Base-by-base conservation (phyloP, 2,113 vertebrate species). In the Crotophaga sulcirostris region DNA sequence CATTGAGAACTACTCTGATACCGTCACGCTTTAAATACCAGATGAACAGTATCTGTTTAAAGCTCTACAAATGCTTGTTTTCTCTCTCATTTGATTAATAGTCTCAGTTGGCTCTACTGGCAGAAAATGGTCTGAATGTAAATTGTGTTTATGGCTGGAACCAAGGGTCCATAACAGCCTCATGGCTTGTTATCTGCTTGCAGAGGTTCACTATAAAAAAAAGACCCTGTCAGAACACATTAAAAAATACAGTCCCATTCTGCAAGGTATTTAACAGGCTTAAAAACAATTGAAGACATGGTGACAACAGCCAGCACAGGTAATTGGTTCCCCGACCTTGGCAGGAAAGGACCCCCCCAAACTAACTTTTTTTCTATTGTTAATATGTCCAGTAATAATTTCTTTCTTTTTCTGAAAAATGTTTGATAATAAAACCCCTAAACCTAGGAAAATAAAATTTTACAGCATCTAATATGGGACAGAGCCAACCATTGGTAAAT, bases 61-160 rank as follows among this genome's bases (percentile, higher is more conserved):
- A 95, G 86, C 93, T 59, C 76, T 77, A 38, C 73, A 92, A 89
- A 89, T 82, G 93, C 88, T 91, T 92, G 96, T 92, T 96, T 96
- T 92, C 92, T 64, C 94, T 84, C 85, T 90, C 64, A 38, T 93
- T 92, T 94, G 92, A 96, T 97, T 96, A 93, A 97, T 93, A 78
- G 85, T 84, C 90, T 92, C 94, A 81, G 79, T 84, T 92, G 92
- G 40, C 73, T 90, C 51, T 68, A 7, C 52, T 78, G 93, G 88
- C 93, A 90, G 94, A 96, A 90, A 93, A 84, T 95, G 93, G 80
- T 64, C 68, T 89, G 83, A 87, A 78, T 93, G 93, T 90, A 90
- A 96, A 95, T 95, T 81, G 90, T 88, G 76, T 96, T 97, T 96
- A 92, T 94, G 95, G 80, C 90, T 94, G 83, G 73, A 87, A 67